Conservation (phyloP, 2,888 invertebrate genomes). For the Coelinius sp. region DNA sequence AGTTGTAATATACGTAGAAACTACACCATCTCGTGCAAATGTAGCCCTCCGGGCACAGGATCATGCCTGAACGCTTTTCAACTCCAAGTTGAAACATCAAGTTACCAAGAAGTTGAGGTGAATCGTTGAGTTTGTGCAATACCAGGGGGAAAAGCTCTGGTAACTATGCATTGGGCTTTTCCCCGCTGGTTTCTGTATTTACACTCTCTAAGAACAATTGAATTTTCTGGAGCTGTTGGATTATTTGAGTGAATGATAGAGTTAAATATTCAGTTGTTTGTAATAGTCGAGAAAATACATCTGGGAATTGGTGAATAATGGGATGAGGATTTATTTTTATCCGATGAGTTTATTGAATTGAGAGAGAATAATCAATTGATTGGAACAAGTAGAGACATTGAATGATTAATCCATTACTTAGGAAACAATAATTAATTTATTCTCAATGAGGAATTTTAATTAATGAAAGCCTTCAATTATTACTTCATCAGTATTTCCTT, state of each 20-base stretch:
- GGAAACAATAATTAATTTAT: no score
- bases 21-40: no score
- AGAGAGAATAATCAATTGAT: neutral
- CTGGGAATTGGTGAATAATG: neutral
- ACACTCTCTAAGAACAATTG: slow-evolving; percentile 10
- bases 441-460: no score
- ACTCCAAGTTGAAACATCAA: slow-evolving; percentile 13
- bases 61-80: slow-evolving; percentile 16
- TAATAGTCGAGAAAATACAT: neutral
- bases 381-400: no score
- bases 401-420: no score
- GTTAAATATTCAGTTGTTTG: neutral
- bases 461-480: no score
- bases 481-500: no score
- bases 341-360: neutral
- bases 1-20: neutral
- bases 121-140: slow-evolving; percentile 20
- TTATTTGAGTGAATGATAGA: neutral
- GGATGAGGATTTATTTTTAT: neutral
- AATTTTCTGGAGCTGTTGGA: slow-evolving; percentile 8
- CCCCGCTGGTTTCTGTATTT: slow-evolving; percentile 18
- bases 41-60: slow-evolving; percentile 15
- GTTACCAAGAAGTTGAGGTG: slow-evolving; percentile 17
- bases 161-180: neutral
- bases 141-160: neutral